Evolutionary conservation across 2,113 vertebrate species (phyloP).

Genomic region (Eulemur macaco): DNA sequence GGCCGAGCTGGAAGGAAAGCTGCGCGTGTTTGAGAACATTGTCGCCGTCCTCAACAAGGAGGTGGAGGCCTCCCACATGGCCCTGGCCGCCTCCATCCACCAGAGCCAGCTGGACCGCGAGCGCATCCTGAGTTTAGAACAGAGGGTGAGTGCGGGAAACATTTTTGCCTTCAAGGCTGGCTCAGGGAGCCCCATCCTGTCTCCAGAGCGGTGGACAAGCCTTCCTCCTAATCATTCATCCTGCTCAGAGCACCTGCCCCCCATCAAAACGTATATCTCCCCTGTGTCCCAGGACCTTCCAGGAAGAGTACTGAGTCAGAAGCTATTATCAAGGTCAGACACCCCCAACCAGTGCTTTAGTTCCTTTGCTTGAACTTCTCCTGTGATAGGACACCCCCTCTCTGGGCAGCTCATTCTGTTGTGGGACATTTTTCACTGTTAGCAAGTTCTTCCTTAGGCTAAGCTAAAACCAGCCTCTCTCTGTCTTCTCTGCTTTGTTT

Average conservation of each 20-base stretch:
- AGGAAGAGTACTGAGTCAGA: background rate
- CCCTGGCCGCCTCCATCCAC: constrained; percentile 82
- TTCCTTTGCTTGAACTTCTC: background rate
- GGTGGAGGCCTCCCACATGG: constrained; percentile 86
- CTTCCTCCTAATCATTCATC: background rate
- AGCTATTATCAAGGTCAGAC: background rate
- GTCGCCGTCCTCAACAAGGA: constrained; percentile 89
- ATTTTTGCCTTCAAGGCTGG: background rate
- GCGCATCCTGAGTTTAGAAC: constrained; percentile 84
- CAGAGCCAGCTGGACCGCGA: constrained; percentile 85
- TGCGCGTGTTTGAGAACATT: constrained; percentile 90
- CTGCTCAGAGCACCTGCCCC: background rate
- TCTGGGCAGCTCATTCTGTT: background rate
- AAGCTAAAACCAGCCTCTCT: background rate
- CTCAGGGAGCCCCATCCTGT: background rate
- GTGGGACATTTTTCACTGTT: background rate
- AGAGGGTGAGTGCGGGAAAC: constrained; percentile 80
- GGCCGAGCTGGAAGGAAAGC: constrained; percentile 86
- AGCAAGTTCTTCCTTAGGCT: background rate
- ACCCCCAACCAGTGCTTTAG: background rate
- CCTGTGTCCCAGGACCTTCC: background rate
- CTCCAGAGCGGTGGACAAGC: background rate
- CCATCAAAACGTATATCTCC: background rate
- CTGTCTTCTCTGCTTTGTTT: background rate
- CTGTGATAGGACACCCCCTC: background rate